Evolutionary conservation across 2,797 vertebrate genomes (phyloP), one percentile per base, ranked within the genome.

Genomic region (Limnodromus scolopaceus): DNA sequence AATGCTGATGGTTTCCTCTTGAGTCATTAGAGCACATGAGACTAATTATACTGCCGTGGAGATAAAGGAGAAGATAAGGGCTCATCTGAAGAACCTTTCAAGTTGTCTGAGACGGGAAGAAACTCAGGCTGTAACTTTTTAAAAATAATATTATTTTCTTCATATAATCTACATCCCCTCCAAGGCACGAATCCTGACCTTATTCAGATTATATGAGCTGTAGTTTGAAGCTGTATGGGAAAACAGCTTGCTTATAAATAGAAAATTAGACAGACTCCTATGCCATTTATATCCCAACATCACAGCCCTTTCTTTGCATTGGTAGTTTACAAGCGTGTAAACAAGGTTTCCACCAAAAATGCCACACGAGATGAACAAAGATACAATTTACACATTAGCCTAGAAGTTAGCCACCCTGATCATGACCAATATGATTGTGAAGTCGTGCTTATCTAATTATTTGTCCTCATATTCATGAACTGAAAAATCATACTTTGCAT

Each of bases 161-260:
- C 3, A 2, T 15, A 30, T 78, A 78, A 63, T 48, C 41, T 36
- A 1, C 30, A 11, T 57, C 10, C 27, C 0, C 1, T 41, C 19
- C 6, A 45, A 69, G 55, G 22, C 28, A 22, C 27, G n/a, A 87
- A n/a, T 84, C 11, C 30, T 80, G 58, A 63, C 16, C 46, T 75
- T 68, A 64, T 69, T 77, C 20, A 48, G 30, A 39, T 27, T 60
- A 4, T 30, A 36, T 22, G 25, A 66, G 36, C 15, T 82, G 5
- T 46, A 77, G 30, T 63, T 87, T 65, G 55, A 87, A 95, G 27
- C 18, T 61, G 30, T 36, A 19, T 10, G 39, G 38, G 66, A 76
- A 94, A 88, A 25, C 24, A 78, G 5, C 41, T 86, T 89, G n/a
- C 16, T 84, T 75, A 79, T 54, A 84, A 68, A 69, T 22, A 69